phyloP scores from a whole-genome alignment of 2,888 invertebrate species.

The Athalia cordata region DNA sequence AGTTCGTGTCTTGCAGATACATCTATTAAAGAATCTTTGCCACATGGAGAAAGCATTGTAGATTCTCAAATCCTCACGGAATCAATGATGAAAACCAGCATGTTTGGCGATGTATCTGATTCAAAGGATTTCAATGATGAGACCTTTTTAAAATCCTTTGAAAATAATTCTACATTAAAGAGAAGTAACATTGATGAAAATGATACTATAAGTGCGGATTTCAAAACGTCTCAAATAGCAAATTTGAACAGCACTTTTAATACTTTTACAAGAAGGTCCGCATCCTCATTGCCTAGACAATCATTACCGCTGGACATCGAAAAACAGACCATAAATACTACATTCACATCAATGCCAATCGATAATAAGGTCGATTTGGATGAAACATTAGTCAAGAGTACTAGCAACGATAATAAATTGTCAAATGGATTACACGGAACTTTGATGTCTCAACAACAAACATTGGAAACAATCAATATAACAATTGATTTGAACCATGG shows the following conservation, averaged over 20 bases:
- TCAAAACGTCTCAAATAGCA: slow-evolving; percentile 12
- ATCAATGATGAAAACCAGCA: slow-evolving; percentile 68
- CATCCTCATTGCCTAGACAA: slow-evolving; percentile 13
- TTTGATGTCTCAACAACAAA: slow-evolving; percentile 33
- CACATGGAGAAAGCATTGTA: slow-evolving; percentile 50
- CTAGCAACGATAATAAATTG: background rate
- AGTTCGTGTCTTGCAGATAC: slow-evolving; percentile 60
- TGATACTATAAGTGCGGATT: slow-evolving; percentile 47
- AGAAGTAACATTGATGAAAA: slow-evolving; percentile 44
- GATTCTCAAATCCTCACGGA: slow-evolving; percentile 65
- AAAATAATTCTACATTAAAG: slow-evolving; percentile 16
- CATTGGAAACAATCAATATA: slow-evolving; percentile 30
- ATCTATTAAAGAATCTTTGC: slow-evolving; percentile 44
- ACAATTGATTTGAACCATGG: slow-evolving; percentile 31
- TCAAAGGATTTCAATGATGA: slow-evolving; percentile 45
- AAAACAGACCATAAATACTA: slow-evolving; percentile 31
- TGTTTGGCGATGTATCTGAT: slow-evolving; percentile 55
- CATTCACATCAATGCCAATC: slow-evolving; percentile 16
- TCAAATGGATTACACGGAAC: slow-evolving; percentile 15
- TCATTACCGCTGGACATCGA: slow-evolving; percentile 26
- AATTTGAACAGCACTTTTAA: slow-evolving; percentile 43
- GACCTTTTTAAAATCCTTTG: slow-evolving; percentile 49
- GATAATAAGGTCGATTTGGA: slow-evolving; percentile 20
- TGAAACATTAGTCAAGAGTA: slow-evolving; percentile 20
- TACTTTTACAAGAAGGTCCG: slow-evolving; percentile 17